Base-by-base conservation (phyloP, 2,113 vertebrate species). In the Centrocercus urophasianus region DNA sequence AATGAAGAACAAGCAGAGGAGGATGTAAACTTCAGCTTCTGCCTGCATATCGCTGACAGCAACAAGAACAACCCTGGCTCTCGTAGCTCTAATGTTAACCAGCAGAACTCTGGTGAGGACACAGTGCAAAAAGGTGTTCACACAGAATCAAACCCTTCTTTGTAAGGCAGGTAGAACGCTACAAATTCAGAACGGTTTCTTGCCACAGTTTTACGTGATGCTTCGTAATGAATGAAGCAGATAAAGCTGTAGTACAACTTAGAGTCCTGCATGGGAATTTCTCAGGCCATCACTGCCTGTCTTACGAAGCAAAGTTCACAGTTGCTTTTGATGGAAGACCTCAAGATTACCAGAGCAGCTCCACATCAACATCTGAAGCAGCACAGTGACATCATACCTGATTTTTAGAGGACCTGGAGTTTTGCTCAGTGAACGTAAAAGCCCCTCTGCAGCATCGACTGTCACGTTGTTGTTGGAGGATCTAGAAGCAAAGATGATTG, bases 391-490 rank as follows among this genome's bases (percentile, higher is more conserved):
- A 73, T 61, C 25, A 21, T 97, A 98, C 98, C 97, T 98, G 96
- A 98, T 95, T 72, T 47, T 78, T 36, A 98, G 86, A 16, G 64
- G 73, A 10, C 95, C 88, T 13, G 16, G 8, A 1, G 88, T 91
- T 64, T 78, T 93, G 60, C 45, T 89, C 82, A 97, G 66, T 25
- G 74, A 84, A 45, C 32, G 75, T 54, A 98, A 32, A 59, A 98
- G 84, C 4, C 54, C 18, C 4, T 71, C 70, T 52, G 95, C 76
- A 63, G 83, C 89, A 17, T 92, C 43, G 61, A 87, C 36, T 48
- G 54, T 88, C 92, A 98, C 2, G 10, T 93, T 87, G 72, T 97
- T 98, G 10, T 42, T 88, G 27, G 81, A 95, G 77, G 97, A 97
- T 83, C 98, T 98, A 74, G 42, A 84, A 94, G 30, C 56, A 96